A percentile compares a stretch with the other conserved stretches of the same genome.
phyloP scores from a whole-genome alignment of 2,797 vertebrate species.

The Gallirallus australis region DNA sequence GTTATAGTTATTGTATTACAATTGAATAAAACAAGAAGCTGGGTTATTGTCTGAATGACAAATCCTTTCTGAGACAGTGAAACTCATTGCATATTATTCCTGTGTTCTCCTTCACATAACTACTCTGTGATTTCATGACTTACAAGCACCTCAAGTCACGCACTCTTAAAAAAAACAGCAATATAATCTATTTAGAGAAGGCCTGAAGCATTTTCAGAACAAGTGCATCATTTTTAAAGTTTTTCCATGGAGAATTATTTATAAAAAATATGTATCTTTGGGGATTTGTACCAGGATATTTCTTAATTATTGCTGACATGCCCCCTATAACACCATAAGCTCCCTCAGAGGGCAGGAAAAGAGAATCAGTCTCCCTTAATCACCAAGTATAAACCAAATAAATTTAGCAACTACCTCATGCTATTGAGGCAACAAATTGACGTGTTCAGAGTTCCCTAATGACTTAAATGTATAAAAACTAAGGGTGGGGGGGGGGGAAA shows the following conservation, averaged over 20 bases:
- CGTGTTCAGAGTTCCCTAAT: conserved; percentile 44
- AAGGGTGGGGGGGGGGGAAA: background rate
- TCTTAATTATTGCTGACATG: conserved; percentile 77
- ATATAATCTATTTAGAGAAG: conserved; percentile 69
- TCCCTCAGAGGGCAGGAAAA: conserved; percentile 72
- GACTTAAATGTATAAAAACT: conserved; percentile 29
- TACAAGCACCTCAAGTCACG: conserved; percentile 59
- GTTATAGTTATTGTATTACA: background rate
- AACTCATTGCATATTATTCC: background rate
- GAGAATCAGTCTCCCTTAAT: conserved; percentile 65
- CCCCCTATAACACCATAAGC: conserved; percentile 61
- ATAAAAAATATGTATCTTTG: conserved; percentile 69
- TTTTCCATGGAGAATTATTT: conserved; percentile 68
- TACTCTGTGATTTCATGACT: conserved; percentile 26
- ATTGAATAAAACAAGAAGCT: background rate
- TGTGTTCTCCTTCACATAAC: background rate
- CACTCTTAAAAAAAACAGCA: conserved; percentile 52
- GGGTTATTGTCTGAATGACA: background rate
- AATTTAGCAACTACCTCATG: conserved; percentile 62
- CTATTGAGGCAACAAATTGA: conserved; percentile 57
- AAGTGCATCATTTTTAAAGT: conserved; percentile 48
- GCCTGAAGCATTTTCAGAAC: conserved; percentile 67
- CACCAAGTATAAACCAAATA: conserved; percentile 66
- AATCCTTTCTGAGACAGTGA: background rate
- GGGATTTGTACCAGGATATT: conserved; percentile 63